phyloP scores from a whole-genome alignment of 2,113 vertebrate genomes.

The Mionectes macconnelli region DNA sequence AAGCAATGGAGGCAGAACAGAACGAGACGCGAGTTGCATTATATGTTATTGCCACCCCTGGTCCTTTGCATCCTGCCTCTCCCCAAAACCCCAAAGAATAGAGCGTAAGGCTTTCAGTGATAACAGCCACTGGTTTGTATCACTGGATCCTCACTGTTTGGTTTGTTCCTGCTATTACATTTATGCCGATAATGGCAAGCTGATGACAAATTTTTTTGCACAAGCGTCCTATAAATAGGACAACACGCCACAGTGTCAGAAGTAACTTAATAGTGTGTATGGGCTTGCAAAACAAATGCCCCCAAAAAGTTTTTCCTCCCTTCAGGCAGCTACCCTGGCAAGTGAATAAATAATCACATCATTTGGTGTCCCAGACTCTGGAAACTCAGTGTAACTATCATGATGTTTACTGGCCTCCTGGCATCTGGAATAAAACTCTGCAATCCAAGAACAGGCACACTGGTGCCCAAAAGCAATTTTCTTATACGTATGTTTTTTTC shows the following conservation, averaged over 20 bases:
- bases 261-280: not conserved
- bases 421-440: constrained; percentile 37
- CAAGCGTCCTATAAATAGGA: not conserved
- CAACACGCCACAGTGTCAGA: not conserved
- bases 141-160: not conserved
- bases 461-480: not conserved
- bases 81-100: not conserved
- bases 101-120: not conserved
- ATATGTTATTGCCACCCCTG: not conserved
- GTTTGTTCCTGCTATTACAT: not conserved
- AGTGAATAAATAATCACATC: constrained; percentile 10
- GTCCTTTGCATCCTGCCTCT: not conserved
- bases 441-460: constrained; percentile 13
- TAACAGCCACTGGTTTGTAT: not conserved
- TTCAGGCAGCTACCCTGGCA: constrained; percentile 3
- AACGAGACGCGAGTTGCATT: rapidly evolving
- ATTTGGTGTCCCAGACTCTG: not conserved
- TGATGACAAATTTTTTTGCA: not conserved
- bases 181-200: not conserved
- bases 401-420: constrained; percentile 18
- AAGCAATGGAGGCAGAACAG: not conserved
- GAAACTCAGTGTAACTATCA: constrained; percentile 39
- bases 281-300: not conserved
- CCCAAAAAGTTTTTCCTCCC: not conserved
- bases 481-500: not conserved